These are phyloP conservation scores for Tetheella fluctuosa DNA, from an alignment of 2,888 invertebrate genomes.

Conservation along the genomic window DNA sequence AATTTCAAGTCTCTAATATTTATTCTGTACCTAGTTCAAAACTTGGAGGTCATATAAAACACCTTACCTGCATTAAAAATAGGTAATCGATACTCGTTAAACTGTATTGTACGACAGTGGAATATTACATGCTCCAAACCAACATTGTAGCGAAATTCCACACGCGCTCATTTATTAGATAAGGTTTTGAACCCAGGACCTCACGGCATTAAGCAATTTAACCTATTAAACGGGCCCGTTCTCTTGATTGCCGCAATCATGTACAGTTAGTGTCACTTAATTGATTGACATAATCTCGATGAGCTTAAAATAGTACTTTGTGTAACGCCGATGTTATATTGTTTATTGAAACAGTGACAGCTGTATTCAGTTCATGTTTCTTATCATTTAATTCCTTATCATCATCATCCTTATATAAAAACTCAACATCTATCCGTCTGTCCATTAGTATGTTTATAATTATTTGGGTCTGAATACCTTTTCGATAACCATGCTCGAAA, in stretches of 20 bases:
- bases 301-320: slow-evolving; percentile 26
- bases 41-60: too few relatives aligned
- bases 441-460: too few relatives aligned
- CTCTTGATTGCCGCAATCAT: slow-evolving; percentile 52
- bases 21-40: not conserved
- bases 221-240: slow-evolving; percentile 51
- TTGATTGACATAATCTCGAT: slow-evolving; percentile 34
- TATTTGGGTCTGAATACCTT: too few relatives aligned
- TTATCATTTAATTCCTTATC: slow-evolving; percentile 19
- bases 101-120: not conserved
- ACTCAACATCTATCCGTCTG: too few relatives aligned
- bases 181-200: slow-evolving; percentile 67
- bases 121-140: not conserved
- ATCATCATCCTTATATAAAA: slow-evolving; percentile 10
- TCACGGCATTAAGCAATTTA: slow-evolving; percentile 72
- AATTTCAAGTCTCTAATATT: too few relatives aligned
- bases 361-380: not conserved
- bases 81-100: slow-evolving; percentile 2
- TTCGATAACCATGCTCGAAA: too few relatives aligned
- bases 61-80: not conserved
- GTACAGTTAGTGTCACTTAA: slow-evolving; percentile 17
- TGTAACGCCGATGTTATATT: slow-evolving; percentile 18
- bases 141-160: slow-evolving; percentile 2
- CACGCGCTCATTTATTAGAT: slow-evolving; percentile 56
- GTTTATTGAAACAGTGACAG: slow-evolving; percentile 15